A percentile compares a stretch with the other conserved stretches of the same genome.
Evolutionary conservation across 1,140 invertebrate genomes (phyloP).

Genomic region (Trachelipus rathkii): DNA sequence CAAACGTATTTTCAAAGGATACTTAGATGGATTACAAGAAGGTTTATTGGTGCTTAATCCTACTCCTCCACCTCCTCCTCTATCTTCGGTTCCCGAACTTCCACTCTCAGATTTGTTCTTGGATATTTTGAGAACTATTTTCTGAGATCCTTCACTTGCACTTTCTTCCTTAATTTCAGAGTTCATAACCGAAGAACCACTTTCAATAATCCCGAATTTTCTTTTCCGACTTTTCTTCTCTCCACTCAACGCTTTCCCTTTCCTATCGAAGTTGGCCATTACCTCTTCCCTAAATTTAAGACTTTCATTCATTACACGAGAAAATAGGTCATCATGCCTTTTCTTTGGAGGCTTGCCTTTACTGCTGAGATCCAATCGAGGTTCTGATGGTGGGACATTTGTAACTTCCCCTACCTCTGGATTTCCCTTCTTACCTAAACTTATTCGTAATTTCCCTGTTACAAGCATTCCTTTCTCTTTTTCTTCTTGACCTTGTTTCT

Average conservation of each 20-base stretch:
- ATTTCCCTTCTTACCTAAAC: conserved; percentile 42
- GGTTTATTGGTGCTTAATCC: background rate
- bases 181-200: background rate
- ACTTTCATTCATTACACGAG: conserved; percentile 71
- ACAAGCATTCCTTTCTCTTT: conserved; percentile 22
- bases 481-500: conserved; percentile 45
- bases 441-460: conserved; percentile 45
- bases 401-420: conserved; percentile 37
- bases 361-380: conserved; percentile 49
- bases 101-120: conserved; percentile 21
- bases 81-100: background rate
- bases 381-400: conserved; percentile 41
- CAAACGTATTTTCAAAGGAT: conserved; percentile 28
- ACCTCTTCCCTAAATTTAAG: conserved; percentile 81
- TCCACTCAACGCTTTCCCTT: conserved; percentile 58
- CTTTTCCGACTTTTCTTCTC: conserved; percentile 47
- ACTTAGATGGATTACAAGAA: conserved; percentile 1
- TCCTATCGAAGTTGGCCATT: conserved; percentile 66
- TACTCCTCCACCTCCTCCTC: conserved; percentile 9
- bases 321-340: conserved; percentile 55
- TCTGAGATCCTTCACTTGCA: conserved; percentile 23
- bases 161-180: conserved; percentile 27
- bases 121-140: conserved; percentile 24
- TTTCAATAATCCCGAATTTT: conserved; percentile 48
- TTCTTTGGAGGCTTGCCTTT: conserved; percentile 73